Percentiles rank a stretch among this genome's conserved stretches.
Evolutionary conservation across 2,113 vertebrate genomes (phyloP).

Genomic region (Pangasianodon gigas): DNA sequence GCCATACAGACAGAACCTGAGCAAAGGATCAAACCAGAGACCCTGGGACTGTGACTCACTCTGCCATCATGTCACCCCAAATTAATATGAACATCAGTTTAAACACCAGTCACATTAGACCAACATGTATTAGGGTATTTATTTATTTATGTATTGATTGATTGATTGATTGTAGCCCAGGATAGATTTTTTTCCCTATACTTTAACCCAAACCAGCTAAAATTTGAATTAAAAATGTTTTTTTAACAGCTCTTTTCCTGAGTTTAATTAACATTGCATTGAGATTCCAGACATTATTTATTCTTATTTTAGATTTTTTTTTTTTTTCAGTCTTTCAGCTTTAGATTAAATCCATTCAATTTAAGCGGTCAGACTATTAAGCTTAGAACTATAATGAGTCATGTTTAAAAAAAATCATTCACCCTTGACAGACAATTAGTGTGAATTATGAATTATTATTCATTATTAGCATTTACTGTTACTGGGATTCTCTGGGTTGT

Average conservation of each 20-base stretch:
- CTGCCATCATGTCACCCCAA: background rate
- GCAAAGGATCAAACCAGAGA: background rate
- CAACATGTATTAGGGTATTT: background rate
- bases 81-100: background rate
- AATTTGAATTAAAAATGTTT: background rate
- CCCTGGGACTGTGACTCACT: background rate
- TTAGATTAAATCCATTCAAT: background rate
- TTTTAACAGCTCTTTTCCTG: background rate
- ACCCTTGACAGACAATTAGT: background rate
- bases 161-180: background rate
- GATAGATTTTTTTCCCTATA: background rate
- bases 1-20: background rate
- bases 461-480: background rate
- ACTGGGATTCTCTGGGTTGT: background rate
- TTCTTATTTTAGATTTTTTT: background rate
- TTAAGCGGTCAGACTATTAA: background rate
- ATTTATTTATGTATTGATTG: too few relatives aligned
- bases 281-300: background rate
- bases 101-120: background rate
- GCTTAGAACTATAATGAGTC: background rate
- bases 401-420: background rate
- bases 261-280: background rate
- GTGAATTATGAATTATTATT: background rate
- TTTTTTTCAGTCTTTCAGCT: background rate
- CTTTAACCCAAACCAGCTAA: background rate